A percentile compares a stretch with the other conserved stretches of the same genome.
Evolutionary conservation across 2,797 vertebrate genomes (phyloP).

Genomic region (Chloroceryle amazona): DNA sequence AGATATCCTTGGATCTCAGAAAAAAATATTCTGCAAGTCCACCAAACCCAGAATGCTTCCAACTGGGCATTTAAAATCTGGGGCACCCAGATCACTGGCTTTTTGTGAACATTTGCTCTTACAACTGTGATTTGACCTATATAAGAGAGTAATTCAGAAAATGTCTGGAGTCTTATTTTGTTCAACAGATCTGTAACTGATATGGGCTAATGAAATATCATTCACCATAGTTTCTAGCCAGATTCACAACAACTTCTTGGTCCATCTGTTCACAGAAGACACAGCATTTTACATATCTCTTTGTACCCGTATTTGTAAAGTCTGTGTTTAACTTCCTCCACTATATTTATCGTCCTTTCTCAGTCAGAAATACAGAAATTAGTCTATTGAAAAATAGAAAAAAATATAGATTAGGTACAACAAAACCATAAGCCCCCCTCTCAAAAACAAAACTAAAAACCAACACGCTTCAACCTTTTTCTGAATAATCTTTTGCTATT

Average conservation of each 20-base stretch:
- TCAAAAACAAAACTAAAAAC: not conserved
- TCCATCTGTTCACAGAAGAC: conserved; percentile 74
- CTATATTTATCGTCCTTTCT: conserved; percentile 42
- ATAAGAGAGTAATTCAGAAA: conserved; percentile 68
- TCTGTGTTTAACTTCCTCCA: conserved; percentile 57
- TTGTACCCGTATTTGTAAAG: conserved; percentile 63
- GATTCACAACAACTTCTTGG: conserved; percentile 74
- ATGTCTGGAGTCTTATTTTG: conserved; percentile 71
- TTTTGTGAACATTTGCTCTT: conserved; percentile 68
- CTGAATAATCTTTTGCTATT: not conserved
- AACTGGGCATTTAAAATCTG: conserved; percentile 53
- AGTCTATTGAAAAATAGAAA: conserved; percentile 1
- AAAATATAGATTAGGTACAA: not conserved
- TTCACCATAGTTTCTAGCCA: conserved; percentile 73
- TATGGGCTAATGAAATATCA: conserved; percentile 75
- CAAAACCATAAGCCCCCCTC: not conserved
- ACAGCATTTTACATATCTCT: conserved; percentile 68
- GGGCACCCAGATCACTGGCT: conserved; percentile 46
- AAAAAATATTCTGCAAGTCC: not conserved
- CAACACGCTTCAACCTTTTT: not conserved
- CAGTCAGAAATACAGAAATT: not conserved
- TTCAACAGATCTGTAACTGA: conserved; percentile 72
- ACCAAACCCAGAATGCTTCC: conserved; percentile 36
- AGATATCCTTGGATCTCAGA: not conserved
- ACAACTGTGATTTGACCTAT: conserved; percentile 71